These are phyloP conservation scores for Aphodius granarius DNA, from an alignment of 2,888 invertebrate genomes.

Conservation along the genomic window DNA sequence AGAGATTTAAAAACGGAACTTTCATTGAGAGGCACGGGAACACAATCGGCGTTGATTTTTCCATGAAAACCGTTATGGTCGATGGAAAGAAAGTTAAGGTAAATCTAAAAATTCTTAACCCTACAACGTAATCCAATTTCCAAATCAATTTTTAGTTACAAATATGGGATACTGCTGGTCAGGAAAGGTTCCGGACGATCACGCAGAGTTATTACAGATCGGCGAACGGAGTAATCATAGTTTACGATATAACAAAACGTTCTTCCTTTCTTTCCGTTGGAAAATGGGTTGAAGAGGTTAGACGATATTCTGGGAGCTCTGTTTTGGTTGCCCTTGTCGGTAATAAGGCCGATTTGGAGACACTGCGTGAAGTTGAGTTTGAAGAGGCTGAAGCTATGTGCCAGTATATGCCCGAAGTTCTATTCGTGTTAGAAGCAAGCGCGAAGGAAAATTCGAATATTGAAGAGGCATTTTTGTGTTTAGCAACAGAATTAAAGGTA, in stretches of 20 bases:
- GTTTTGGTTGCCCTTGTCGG: conserved; percentile 90
- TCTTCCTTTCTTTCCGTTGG: conserved; percentile 89
- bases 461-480: conserved; percentile 82
- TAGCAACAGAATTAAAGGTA: conserved; percentile 87
- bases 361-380: conserved; percentile 79
- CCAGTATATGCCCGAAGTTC: conserved; percentile 82
- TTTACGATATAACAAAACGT: conserved; percentile 93
- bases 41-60: conserved; percentile 97
- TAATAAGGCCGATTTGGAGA: conserved; percentile 86
- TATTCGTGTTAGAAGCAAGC: conserved; percentile 86
- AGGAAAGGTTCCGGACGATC: conserved; percentile 94
- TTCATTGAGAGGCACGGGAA: conserved; percentile 94
- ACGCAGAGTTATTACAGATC: conserved; percentile 97
- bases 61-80: conserved; percentile 94
- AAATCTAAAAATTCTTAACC: conserved; percentile 32
- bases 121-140: not conserved
- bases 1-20: conserved; percentile 93
- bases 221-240: conserved; percentile 96
- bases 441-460: conserved; percentile 91
- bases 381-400: conserved; percentile 87
- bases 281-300: conserved; percentile 95
- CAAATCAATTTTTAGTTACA: conserved; percentile 65
- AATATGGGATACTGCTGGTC: conserved; percentile 98
- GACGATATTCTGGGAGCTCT: conserved; percentile 90
- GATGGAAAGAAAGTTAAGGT: conserved; percentile 96